Evolutionary conservation across 1,140 invertebrate genomes (phyloP).

Genomic region (Muscidifurax raptorellus): DNA sequence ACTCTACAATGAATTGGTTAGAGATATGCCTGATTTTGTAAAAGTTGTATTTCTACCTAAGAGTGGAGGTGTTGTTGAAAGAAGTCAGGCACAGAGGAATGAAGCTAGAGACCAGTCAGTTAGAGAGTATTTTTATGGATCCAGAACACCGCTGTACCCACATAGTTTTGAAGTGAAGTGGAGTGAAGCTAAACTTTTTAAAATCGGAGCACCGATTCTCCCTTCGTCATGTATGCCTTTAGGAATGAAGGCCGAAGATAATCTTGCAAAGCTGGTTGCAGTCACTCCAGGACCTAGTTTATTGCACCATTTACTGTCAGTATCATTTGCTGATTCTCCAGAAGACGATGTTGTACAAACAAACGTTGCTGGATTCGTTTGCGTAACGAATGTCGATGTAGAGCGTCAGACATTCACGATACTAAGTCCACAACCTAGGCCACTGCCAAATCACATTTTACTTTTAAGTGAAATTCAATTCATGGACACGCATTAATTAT

Average conservation of each 20-base stretch:
- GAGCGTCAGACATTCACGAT: constrained; percentile 91
- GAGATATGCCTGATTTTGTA: constrained; percentile 95
- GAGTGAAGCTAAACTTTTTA: constrained; percentile 91
- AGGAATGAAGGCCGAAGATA: constrained; percentile 95
- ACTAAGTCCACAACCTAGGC: constrained; percentile 93
- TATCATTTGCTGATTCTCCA: constrained; percentile 87
- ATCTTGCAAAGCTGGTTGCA: constrained; percentile 91
- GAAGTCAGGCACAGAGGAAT: constrained; percentile 82
- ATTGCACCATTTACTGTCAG: constrained; percentile 91
- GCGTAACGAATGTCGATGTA: constrained; percentile 92
- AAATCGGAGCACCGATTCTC: constrained; percentile 94
- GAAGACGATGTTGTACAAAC: constrained; percentile 89
- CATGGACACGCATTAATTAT: constrained; percentile 62
- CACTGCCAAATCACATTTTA: constrained; percentile 89
- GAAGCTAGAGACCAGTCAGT: constrained; percentile 89
- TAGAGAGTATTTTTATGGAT: constrained; percentile 97
- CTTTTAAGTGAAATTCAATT: constrained; percentile 90
- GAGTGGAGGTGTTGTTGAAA: constrained; percentile 96
- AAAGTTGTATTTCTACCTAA: constrained; percentile 96
- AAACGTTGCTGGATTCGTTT: constrained; percentile 94
- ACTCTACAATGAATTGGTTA: constrained; percentile 93
- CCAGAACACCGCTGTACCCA: constrained; percentile 89
- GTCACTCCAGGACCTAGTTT: constrained; percentile 86
- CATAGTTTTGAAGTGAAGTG: constrained; percentile 94
- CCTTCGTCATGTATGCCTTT: constrained; percentile 97